Evolutionary conservation across 1,140 invertebrate species (phyloP).

Genomic region (Caenorhabditis brenneri): DNA sequence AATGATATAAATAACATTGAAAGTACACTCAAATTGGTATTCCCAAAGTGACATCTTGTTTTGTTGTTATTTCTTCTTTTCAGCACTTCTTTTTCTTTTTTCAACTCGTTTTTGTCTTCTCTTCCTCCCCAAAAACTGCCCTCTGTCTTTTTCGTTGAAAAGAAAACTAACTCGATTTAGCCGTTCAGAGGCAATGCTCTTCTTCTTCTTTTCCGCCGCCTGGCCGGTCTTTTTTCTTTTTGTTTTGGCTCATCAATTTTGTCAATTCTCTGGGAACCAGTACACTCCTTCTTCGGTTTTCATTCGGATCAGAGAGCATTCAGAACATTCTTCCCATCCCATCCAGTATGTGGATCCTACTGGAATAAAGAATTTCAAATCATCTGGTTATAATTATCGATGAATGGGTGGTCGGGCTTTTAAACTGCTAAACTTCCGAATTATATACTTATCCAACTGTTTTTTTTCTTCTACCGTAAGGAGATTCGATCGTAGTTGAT

Average conservation of each 20-base stretch:
- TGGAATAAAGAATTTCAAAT: no score
- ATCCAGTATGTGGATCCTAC: not conserved
- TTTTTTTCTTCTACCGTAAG: no score
- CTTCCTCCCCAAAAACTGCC: not conserved
- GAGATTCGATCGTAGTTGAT: no score
- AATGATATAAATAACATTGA: conserved; percentile 35
- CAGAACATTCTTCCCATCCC: not conserved
- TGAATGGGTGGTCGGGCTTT: not conserved
- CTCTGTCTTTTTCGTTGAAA: conserved; percentile 7
- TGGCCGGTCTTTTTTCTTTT: not conserved
- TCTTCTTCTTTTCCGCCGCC: not conserved
- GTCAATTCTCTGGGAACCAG: not conserved
- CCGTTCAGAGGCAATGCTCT: not conserved
- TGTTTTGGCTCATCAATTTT: conserved; percentile 37
- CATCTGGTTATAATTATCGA: not conserved
- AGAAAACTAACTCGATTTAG: conserved; percentile 37
- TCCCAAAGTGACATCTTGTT: not conserved
- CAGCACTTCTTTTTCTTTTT: conserved; percentile 7
- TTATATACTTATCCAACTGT: no score
- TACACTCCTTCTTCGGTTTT: not conserved
- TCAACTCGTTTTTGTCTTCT: conserved; percentile 10
- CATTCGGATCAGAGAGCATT: not conserved
- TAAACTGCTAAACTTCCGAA: no score
- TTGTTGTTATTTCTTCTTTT: conserved; percentile 10
- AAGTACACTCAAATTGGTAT: not conserved